Evolutionary conservation across 1,140 invertebrate species (phyloP).

Genomic region (Apis cerana): DNA sequence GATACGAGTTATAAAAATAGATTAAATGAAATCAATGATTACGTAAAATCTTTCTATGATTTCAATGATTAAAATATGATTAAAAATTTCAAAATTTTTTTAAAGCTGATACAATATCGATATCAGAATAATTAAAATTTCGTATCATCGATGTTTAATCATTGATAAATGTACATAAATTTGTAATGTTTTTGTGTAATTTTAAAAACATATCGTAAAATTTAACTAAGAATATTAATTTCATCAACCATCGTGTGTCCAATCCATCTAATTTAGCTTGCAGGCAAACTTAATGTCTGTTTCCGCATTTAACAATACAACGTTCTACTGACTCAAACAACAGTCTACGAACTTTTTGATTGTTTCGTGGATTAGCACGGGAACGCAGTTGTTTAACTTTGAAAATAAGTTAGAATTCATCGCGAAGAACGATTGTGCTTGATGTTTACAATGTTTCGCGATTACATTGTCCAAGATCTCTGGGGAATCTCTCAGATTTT

Average conservation of each 20-base stretch:
- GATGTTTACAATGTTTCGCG: constrained; percentile 6
- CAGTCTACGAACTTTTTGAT: constrained; percentile 2
- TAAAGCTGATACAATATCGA: too few species aligned
- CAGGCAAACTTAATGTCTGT: neutral
- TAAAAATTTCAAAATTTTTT: too few species aligned
- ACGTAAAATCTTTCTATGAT: too few species aligned
- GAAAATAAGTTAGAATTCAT: constrained; percentile 5
- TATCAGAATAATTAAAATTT: too few species aligned
- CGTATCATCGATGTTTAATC: too few species aligned
- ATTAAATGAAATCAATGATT: too few species aligned
- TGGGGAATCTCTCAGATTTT: neutral
- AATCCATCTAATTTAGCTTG: neutral
- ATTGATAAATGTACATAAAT: neutral
- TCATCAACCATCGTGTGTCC: neutral
- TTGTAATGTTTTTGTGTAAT: neutral
- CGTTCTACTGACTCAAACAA: constrained; percentile 1
- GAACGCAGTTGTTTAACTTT: neutral
- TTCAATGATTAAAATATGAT: too few species aligned
- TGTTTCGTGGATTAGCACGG: neutral
- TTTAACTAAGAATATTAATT: neutral
- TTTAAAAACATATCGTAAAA: neutral
- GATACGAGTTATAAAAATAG: too few species aligned
- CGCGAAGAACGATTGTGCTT: neutral
- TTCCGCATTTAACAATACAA: neutral
- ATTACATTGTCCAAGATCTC: neutral